Conservation (phyloP, 2,888 invertebrate species). For the Halocaridina rubra region DNA sequence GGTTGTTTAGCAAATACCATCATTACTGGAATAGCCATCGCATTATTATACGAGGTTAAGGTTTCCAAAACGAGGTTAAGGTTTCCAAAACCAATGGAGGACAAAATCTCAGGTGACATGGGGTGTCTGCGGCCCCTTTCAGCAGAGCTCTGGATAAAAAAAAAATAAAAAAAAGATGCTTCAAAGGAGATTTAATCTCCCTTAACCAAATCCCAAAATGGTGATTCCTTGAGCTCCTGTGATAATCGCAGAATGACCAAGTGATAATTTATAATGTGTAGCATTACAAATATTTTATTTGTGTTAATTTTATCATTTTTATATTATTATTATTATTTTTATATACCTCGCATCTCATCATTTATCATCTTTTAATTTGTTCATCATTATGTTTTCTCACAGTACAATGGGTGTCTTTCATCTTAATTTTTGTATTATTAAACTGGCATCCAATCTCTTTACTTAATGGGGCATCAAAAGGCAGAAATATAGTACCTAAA, state of each 20-base stretch:
- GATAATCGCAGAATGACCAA: conserved; percentile 18
- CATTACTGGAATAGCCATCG: too few species aligned
- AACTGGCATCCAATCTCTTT: too few species aligned
- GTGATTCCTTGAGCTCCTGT: conserved; percentile 11
- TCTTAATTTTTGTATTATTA: too few species aligned
- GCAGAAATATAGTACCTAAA: too few species aligned
- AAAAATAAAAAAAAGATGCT: neutral
- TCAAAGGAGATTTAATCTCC: neutral
- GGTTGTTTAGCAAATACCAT: too few species aligned
- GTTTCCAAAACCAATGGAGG: conserved; percentile 17
- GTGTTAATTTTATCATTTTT: neutral
- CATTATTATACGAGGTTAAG: too few species aligned
- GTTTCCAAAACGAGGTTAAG: too few species aligned
- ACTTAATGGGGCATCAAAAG: too few species aligned
- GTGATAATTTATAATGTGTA: conserved; percentile 14
- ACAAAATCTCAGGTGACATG: conserved; percentile 48
- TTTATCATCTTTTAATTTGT: conserved; percentile 38
- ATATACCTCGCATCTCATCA: neutral
- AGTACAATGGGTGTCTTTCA: too few species aligned
- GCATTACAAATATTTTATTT: neutral
- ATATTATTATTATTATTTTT: neutral
- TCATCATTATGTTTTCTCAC: too few species aligned
- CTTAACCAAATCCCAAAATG: too few species aligned
- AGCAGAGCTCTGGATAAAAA: neutral
- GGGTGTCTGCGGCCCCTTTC: conserved; percentile 21